Conservation (phyloP, 2,113 vertebrate species). For the Osmerus mordax region DNA sequence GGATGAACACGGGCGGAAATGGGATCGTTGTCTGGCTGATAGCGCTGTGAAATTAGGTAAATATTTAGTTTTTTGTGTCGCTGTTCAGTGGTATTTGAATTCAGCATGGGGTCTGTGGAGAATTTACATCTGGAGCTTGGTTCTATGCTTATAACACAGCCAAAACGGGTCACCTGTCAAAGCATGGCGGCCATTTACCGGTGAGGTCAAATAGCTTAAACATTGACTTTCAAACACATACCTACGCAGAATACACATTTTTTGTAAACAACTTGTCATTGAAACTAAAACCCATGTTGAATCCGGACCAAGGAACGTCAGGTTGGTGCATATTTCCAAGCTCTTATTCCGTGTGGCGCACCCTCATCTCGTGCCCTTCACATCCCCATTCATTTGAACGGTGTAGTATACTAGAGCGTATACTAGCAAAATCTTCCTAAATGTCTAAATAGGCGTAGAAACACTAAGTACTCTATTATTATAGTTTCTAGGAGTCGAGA, state of each 20-base stretch:
- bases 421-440: too few relatives aligned
- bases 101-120: too few relatives aligned
- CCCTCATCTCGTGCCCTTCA: neutral
- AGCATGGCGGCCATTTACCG: neutral
- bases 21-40: slow-evolving; percentile 90
- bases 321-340: too few relatives aligned
- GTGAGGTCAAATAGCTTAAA: slow-evolving; percentile 1
- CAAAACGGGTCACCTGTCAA: neutral
- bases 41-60: slow-evolving; percentile 85
- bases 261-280: neutral
- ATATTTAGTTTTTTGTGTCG: neutral
- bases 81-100: neutral
- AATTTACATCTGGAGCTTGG: too few relatives aligned
- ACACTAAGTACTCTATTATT: too few relatives aligned
- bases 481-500: too few relatives aligned
- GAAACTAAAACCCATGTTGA: neutral
- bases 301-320: too few relatives aligned
- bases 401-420: too few relatives aligned
- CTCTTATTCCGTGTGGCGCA: neutral
- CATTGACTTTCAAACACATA: neutral
- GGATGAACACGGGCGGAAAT: slow-evolving; percentile 83
- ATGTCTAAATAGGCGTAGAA: too few relatives aligned
- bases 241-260: neutral
- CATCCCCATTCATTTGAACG: neutral
- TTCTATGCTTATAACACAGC: neutral